phyloP scores from a whole-genome alignment of 1,140 invertebrate species.

The Penaeus vannamei region DNA sequence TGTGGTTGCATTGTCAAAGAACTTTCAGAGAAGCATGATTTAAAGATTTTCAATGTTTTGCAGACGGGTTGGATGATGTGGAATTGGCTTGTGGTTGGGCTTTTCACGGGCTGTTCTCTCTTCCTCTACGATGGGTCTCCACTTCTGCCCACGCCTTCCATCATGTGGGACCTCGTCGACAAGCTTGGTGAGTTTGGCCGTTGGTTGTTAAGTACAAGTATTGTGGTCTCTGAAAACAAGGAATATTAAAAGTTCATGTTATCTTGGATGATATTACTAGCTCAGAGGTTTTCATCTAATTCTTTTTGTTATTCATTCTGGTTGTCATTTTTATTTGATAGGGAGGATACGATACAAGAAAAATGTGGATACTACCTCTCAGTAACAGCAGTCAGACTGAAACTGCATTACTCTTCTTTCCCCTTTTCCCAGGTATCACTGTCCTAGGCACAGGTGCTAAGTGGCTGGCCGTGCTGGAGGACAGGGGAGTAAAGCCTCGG shows the following conservation, averaged over 20 bases:
- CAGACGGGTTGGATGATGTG: constrained; percentile 79
- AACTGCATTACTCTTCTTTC: background rate
- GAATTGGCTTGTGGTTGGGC: constrained; percentile 75
- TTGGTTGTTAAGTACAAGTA: too few species aligned
- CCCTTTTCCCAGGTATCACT: constrained; percentile 72
- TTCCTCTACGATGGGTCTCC: constrained; percentile 78
- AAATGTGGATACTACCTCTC: too few species aligned
- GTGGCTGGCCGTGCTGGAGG: constrained; percentile 76
- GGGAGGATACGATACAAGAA: too few species aligned
- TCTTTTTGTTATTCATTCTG: too few species aligned
- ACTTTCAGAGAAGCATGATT: too few species aligned
- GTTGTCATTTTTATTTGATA: too few species aligned
- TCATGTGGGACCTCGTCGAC: constrained; percentile 76
- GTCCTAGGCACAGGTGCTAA: constrained; percentile 77
- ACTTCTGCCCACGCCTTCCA: constrained; percentile 73
- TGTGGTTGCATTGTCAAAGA: too few species aligned
- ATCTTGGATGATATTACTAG: background rate
- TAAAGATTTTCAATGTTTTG: background rate
- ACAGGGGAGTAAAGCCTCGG: constrained; percentile 67
- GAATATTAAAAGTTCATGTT: background rate
- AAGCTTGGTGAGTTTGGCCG: constrained; percentile 69
- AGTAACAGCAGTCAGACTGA: constrained; percentile 56
- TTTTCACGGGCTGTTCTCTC: constrained; percentile 74
- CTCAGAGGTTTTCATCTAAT: too few species aligned
- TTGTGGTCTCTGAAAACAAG: too few species aligned